phyloP scores from a whole-genome alignment of 2,888 invertebrate species.

The Lasioglossum vierecki region DNA sequence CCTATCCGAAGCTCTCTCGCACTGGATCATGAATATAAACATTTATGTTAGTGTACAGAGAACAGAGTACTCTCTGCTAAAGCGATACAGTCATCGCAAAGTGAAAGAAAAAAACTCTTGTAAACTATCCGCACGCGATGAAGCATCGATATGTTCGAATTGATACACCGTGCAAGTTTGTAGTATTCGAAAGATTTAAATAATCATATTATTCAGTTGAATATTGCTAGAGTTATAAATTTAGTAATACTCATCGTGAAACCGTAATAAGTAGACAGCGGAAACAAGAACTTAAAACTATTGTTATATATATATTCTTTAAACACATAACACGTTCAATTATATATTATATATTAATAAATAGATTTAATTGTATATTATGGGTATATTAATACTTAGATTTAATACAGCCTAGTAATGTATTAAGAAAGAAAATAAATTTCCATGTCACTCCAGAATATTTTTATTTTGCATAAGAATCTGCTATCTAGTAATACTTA shows the following conservation, averaged over 20 bases:
- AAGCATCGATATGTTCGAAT: background rate
- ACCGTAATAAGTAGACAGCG: background rate
- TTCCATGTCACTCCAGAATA: too few species aligned
- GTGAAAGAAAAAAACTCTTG: background rate
- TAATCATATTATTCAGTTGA: background rate
- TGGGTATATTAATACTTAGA: too few species aligned
- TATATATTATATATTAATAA: too few species aligned
- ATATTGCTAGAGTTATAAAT: background rate
- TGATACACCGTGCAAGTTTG: background rate
- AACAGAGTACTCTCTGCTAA: background rate
- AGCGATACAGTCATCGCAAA: background rate
- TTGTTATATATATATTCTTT: too few species aligned
- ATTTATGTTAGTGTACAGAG: background rate
- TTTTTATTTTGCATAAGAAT: too few species aligned
- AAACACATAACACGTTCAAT: too few species aligned
- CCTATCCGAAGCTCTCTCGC: background rate
- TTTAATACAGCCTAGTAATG: too few species aligned
- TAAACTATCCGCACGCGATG: background rate
- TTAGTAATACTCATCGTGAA: background rate
- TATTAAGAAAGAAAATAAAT: too few species aligned
- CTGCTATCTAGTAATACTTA: too few species aligned
- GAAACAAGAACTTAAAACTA: too few species aligned
- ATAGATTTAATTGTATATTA: too few species aligned
- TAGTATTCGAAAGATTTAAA: background rate
- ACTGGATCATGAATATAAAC: background rate